Base-by-base conservation (phyloP, 1,140 invertebrate species). In the Telenomus remus region DNA sequence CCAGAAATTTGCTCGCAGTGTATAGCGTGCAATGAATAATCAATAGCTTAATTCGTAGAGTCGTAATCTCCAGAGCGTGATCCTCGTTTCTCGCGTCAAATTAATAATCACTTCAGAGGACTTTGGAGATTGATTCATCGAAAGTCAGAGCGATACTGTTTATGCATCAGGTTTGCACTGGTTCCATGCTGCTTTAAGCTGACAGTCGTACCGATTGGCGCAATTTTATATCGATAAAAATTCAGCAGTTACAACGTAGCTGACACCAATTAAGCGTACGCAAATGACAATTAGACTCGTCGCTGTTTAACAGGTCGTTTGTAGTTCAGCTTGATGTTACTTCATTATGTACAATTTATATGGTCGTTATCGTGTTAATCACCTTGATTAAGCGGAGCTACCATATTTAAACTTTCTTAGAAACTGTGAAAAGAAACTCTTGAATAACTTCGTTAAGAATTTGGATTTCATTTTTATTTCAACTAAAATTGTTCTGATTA, bases 131-230 rank as follows among this genome's bases (percentile, higher is more conserved):
- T 51, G 44, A 63, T 46, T 15, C 14, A 51, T 33, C 49, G 1
- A 33, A 49, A 59, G 44, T 19, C 16, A 60, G 16, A 13, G 42
- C 16, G 16, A 12, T 33, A 33, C 2, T 27, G 19, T 27, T 27
- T 27, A 27, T 27, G 19, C 19, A 53, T 16, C 16, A 53, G 12
- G 49, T 51, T 19, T 15, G 37, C 7, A 33, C 13, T 35, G 12
- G 51, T 48, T 51, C 61, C 51, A 55, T 65, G 61, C 43, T 65
- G 33, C 51, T 54, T 55, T 49, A 65, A 65, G 51, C 51, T 10
- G 44, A 48, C 27, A 65, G 33, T 49, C 43, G 11, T 44, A 48
- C 7, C 43, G 43, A 42, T 55, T 54, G n/a, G 33, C 14, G 8
- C 43, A 54, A 19, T n/a, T 61, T 61, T 48, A 44, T 53, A 14